Base-by-base conservation (phyloP, 2,797 vertebrate species). In the Luscinia megarhynchos region DNA sequence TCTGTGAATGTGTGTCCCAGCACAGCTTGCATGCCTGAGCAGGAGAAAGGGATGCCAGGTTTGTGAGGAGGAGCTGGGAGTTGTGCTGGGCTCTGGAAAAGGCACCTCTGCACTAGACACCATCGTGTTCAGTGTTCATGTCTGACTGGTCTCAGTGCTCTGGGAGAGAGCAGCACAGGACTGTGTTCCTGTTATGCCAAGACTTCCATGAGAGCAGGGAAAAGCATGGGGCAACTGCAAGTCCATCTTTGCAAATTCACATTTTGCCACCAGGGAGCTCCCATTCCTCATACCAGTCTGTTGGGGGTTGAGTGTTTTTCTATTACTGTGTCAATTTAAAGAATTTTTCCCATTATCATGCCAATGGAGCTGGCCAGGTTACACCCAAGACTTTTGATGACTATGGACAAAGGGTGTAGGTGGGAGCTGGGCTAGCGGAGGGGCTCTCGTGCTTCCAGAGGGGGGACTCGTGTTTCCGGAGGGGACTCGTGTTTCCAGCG, bases 221-320 rank as follows among this genome's bases (percentile, higher is more conserved):
- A 67, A 84, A 86, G 16, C n/a, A n/a, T 7, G 43, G 10, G 6
- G 46, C 34, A 38, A 11, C 45, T 48, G 17, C 11, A 77, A 74
- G 51, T 68, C 68, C 34, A 10, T 29, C 40, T 85, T 51, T 72
- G 72, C 54, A 80, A 77, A 58, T 77, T 77, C 66, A 54, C 2
- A 1, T 64, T 77, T 89, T 93, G 64, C 93, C 92, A 95, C 78
- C 64, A 95, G 96, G 74, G 94, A 88, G 91, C 84, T 96, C 89
- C 64, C 64, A 40, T 67, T 80, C 61, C 77, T 90, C 72, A 67
- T 11, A 40, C 17, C 20, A 82, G 58, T 34, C 34, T 34, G 34
- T 34, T 34, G 34, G 34, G 34, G 34, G 34, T 34, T 34, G 34
- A 34, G 34, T 34, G 34, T 34, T 34, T 34, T 34, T 34, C 34